These are phyloP conservation scores for Lates japonicus DNA, from an alignment of 2,797 vertebrate species.

Conservation along the genomic window DNA sequence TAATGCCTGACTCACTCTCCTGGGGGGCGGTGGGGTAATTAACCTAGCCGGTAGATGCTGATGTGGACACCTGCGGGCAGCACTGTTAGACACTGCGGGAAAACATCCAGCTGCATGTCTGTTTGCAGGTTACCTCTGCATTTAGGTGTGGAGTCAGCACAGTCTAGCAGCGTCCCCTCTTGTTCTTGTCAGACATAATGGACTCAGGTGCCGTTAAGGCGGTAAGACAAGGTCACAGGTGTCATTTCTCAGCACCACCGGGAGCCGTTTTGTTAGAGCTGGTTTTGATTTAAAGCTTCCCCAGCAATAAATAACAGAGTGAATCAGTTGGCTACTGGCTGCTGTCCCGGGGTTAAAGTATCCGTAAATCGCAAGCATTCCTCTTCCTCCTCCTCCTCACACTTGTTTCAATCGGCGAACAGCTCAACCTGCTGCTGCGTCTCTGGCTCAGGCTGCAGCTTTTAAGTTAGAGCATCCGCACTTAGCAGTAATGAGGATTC, in stretches of 20 bases:
- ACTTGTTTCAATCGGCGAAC: slow-evolving; percentile 24
- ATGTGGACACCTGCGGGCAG: neutral
- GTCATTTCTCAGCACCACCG: slow-evolving; percentile 53
- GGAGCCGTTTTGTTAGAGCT: slow-evolving; percentile 59
- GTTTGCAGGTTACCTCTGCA: slow-evolving; percentile 18
- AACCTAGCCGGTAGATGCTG: neutral
- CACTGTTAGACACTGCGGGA: neutral
- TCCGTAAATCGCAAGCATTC: slow-evolving; percentile 62
- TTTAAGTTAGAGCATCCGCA: slow-evolving; percentile 43
- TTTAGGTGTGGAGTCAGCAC: slow-evolving; percentile 17
- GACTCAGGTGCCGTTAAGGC: slow-evolving; percentile 57
- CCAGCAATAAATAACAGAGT: slow-evolving; percentile 72
- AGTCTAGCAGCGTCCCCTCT: slow-evolving; percentile 41
- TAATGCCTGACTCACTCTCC: neutral
- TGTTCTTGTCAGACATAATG: slow-evolving; percentile 54
- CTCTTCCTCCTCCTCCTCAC: slow-evolving; percentile 47
- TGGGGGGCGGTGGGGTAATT: neutral
- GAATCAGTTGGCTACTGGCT: slow-evolving; percentile 59
- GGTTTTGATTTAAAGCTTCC: slow-evolving; percentile 71
- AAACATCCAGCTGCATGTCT: slow-evolving; percentile 13
- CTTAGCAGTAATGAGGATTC: slow-evolving; percentile 56
- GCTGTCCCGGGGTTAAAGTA: slow-evolving; percentile 57
- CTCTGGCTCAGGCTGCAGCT: slow-evolving; percentile 35
- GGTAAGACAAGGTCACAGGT: slow-evolving; percentile 68
- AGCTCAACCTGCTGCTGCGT: slow-evolving; percentile 25